Evolutionary conservation across 2,888 invertebrate genomes (phyloP), one percentile per base, ranked within the genome.

Genomic region (Thyatira batis): DNA sequence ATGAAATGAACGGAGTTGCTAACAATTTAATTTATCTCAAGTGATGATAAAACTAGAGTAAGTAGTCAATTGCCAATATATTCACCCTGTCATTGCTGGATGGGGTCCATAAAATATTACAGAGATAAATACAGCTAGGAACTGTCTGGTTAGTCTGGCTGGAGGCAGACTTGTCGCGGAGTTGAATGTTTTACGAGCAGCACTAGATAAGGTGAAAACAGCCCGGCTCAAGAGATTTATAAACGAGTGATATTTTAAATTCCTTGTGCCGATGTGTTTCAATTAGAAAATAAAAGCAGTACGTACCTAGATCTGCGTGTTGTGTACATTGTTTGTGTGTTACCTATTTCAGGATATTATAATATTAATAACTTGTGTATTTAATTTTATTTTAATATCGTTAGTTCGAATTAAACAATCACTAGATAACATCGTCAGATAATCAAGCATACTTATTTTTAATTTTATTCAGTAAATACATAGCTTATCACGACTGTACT

Each of bases 151-250:
- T 45, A 39, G 49, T 49, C 49, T 54, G 54, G 49, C 23, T n/a
- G 23, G 45, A 45, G 45, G 52, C 45, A 45, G 45, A n/a, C 45
- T 21, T 21, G 45, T 45, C 23, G 46, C 53, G 60, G 50, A 54
- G 61, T 54, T 58, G 52, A 45, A 33, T 21, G 58, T 58, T 68
- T 60, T 68, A 69, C 53, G 55, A 67, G 44, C 54, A 13, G 49
- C 50, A 58, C 51, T 46, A 62, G 63, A 65, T 69, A 66, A 65
- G 52, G 63, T 58, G 58, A 60, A 64, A 69, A 68, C 57, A 66
- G 57, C 45, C 25, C 51, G 46, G 50, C 57, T 53, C 20, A 44
- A 33, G 52, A 57, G 53, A 57, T 56, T 57, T 61, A 57, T 58
- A 56, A 65, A 60, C 49, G 54, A 52, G 20, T 1, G 20, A 17